phyloP scores from a whole-genome alignment of 37 sponge, comb jelly and placozoan species.

The Petrosia ficiformis region DNA sequence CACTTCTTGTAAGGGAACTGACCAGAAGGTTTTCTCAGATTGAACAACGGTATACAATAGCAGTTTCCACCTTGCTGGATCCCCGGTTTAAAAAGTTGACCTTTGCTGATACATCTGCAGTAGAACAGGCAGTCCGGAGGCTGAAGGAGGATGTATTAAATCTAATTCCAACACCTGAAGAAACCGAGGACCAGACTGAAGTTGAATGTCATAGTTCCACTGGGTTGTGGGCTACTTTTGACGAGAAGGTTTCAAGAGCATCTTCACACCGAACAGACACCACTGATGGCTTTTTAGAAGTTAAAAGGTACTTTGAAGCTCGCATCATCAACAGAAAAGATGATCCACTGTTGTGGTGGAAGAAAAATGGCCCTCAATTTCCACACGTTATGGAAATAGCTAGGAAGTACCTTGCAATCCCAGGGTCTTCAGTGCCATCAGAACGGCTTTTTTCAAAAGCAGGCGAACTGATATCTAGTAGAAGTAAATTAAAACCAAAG shows the following conservation, averaged over 20 bases:
- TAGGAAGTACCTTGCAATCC: no score
- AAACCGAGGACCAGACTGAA: not conserved
- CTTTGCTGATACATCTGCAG: no score
- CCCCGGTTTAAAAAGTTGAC: not conserved
- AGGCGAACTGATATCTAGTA: no score
- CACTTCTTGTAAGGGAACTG: not conserved
- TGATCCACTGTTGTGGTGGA: no score
- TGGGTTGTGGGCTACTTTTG: not conserved
- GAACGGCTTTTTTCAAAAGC: no score
- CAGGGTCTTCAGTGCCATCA: no score
- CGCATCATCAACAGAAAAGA: not conserved
- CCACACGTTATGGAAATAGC: no score
- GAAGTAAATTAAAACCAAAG: no score
- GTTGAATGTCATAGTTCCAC: not conserved
- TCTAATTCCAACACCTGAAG: not conserved
- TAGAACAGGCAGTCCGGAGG: not conserved
- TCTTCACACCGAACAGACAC: not conserved
- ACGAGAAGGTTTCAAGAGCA: not conserved
- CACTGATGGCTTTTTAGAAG: not conserved
- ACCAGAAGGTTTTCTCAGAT: not conserved
- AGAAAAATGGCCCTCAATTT: no score
- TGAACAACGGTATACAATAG: not conserved
- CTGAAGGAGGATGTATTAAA: not conserved
- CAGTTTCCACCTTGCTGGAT: not conserved
- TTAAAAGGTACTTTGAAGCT: not conserved